These are phyloP conservation scores for Heliocidaris erythrogramma DNA, from an alignment of 35 echinoderm and acorn worm genomes.

Conservation along the genomic window DNA sequence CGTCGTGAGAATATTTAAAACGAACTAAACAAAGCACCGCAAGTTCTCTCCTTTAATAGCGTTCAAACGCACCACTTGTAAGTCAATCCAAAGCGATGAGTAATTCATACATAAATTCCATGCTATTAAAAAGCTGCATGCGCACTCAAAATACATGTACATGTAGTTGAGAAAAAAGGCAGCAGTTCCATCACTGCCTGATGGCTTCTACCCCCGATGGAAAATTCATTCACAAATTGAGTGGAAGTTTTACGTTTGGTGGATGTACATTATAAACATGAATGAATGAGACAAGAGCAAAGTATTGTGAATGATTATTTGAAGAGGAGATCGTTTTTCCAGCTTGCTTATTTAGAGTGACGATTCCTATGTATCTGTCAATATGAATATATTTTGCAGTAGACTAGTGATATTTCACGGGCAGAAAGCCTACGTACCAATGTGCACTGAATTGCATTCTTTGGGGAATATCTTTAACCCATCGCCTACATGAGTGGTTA, in stretches of 20 bases:
- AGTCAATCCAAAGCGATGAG: slow-evolving; percentile 39
- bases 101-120: slow-evolving; percentile 45
- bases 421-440: no score
- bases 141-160: slow-evolving; percentile 9
- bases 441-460: no score
- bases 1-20: background rate
- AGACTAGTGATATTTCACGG: no score
- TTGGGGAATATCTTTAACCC: no score
- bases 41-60: slow-evolving; percentile 7
- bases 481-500: no score
- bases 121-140: slow-evolving; percentile 25
- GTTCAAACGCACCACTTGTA: background rate
- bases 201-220: background rate
- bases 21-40: background rate
- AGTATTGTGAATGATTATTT: background rate
- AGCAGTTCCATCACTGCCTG: background rate
- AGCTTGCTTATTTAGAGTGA: background rate
- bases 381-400: no score
- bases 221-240: background rate
- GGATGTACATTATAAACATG: background rate
- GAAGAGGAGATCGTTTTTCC: background rate
- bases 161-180: slow-evolving; percentile 2
- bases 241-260: background rate
- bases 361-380: no score
- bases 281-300: background rate